Conservation (phyloP, 64 coral and sea anemone genomes). For the Acropora tenuis region DNA sequence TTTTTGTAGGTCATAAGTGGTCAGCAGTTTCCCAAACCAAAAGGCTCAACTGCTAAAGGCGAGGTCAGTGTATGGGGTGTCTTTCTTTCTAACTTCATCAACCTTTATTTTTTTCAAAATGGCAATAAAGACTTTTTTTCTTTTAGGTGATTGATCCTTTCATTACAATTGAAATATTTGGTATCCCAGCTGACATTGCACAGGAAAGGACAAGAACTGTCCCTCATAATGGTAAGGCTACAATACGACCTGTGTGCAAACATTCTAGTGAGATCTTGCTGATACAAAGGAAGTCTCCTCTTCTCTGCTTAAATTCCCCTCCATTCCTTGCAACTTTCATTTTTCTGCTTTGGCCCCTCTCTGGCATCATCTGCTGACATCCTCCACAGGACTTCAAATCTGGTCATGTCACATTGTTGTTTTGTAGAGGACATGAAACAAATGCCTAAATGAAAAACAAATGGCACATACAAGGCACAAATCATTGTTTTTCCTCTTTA, state of each 20-base stretch:
- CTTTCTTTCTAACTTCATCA: no score
- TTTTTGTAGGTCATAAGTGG: slow-evolving; percentile 86
- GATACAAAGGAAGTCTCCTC: no score
- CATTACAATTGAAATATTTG: slow-evolving; percentile 88
- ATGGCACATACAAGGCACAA: no score
- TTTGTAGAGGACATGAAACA: no score
- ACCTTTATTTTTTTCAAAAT: no score
- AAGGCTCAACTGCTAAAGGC: slow-evolving; percentile 93
- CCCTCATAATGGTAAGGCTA: slow-evolving; percentile 82
- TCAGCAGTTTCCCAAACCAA: slow-evolving; percentile 99
- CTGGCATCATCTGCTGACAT: background rate
- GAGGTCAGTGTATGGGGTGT: slow-evolving; percentile 69
- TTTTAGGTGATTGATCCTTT: slow-evolving; percentile 93
- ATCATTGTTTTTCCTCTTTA: no score
- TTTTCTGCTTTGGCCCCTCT: background rate
- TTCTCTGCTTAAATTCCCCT: background rate
- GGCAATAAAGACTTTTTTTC: background rate
- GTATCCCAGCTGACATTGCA: slow-evolving; percentile 86
- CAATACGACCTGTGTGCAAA: no score
- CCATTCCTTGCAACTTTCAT: background rate
- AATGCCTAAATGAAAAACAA: no score
- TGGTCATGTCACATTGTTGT: no score
- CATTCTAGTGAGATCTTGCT: no score
- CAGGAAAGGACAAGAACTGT: slow-evolving; percentile 94
- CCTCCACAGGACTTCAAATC: background rate